Conservation (phyloP, 2,888 invertebrate genomes). For the Ischnura elegans region DNA sequence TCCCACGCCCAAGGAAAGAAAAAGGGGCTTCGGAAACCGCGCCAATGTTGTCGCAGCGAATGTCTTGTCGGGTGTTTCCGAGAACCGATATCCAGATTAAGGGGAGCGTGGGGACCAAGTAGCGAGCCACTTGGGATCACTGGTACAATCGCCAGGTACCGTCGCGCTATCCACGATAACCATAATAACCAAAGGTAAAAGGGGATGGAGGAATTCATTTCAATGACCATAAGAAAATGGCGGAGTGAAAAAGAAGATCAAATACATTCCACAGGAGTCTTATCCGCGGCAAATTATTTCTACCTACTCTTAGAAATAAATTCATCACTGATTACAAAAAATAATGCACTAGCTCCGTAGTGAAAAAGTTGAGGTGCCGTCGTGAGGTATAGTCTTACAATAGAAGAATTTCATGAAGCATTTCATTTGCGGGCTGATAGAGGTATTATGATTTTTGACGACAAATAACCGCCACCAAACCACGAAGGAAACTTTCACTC, state of each 20-base stretch:
- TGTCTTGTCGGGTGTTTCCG: neutral
- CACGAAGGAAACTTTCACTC: too few species aligned
- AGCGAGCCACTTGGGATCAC: neutral
- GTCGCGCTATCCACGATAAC: neutral
- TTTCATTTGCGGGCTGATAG: too few species aligned
- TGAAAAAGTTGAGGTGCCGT: too few species aligned
- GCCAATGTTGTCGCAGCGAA: neutral
- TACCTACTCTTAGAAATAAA: too few species aligned
- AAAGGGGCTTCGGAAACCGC: neutral
- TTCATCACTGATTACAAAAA: too few species aligned
- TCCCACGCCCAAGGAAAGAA: neutral
- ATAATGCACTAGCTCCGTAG: neutral
- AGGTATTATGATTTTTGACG: too few species aligned
- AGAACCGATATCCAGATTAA: constrained; percentile 6
- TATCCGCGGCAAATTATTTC: too few species aligned
- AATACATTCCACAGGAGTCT: too few species aligned
- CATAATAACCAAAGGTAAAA: neutral
- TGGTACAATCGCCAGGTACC: neutral
- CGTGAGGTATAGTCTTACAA: too few species aligned
- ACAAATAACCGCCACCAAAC: too few species aligned
- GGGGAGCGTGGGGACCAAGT: neutral
- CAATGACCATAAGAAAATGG: neutral
- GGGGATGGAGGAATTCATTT: neutral
- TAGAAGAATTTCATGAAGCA: too few species aligned
- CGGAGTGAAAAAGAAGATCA: neutral